Evolutionary conservation across 2,113 vertebrate genomes (phyloP).

Genomic region (Percina caprodes): DNA sequence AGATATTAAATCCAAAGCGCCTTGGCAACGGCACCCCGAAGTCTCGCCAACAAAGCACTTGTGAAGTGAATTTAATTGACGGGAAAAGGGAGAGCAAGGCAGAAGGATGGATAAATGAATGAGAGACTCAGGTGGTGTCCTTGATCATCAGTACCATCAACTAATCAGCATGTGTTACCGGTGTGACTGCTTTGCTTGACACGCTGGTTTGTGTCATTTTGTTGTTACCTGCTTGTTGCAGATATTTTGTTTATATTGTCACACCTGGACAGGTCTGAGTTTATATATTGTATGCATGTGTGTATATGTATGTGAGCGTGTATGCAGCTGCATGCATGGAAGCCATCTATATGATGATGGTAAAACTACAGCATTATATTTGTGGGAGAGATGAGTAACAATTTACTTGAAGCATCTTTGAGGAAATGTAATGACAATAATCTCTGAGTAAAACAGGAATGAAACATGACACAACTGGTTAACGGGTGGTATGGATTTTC

Average conservation of each 20-base stretch:
- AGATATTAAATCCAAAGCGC: slow-evolving; percentile 79
- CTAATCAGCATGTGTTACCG: slow-evolving; percentile 49
- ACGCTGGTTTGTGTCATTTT: neutral
- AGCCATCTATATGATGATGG: slow-evolving; percentile 60
- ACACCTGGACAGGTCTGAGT: slow-evolving; percentile 6
- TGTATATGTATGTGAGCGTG: slow-evolving; percentile 1
- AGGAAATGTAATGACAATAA: slow-evolving; percentile 24
- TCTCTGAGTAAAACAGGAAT: neutral
- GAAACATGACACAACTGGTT: neutral
- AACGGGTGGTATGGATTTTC: too few species aligned
- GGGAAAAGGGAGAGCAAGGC: slow-evolving; percentile 24
- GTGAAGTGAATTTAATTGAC: slow-evolving; percentile 72
- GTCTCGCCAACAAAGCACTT: slow-evolving; percentile 71
- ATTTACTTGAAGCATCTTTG: slow-evolving; percentile 37
- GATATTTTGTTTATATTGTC: neutral
- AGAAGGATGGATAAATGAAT: slow-evolving; percentile 31
- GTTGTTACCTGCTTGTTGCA: slow-evolving; percentile 5
- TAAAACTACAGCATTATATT: slow-evolving; percentile 7
- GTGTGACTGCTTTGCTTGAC: slow-evolving; percentile 34
- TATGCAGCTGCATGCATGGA: slow-evolving; percentile 5
- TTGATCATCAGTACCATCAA: slow-evolving; percentile 15
- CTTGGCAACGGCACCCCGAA: slow-evolving; percentile 65
- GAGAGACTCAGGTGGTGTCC: slow-evolving; percentile 34
- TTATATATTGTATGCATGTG: neutral
- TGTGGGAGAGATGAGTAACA: slow-evolving; percentile 32